These are phyloP conservation scores for Petrocephalus sullivani DNA, from an alignment of 2,797 vertebrate genomes.

Conservation along the genomic window DNA sequence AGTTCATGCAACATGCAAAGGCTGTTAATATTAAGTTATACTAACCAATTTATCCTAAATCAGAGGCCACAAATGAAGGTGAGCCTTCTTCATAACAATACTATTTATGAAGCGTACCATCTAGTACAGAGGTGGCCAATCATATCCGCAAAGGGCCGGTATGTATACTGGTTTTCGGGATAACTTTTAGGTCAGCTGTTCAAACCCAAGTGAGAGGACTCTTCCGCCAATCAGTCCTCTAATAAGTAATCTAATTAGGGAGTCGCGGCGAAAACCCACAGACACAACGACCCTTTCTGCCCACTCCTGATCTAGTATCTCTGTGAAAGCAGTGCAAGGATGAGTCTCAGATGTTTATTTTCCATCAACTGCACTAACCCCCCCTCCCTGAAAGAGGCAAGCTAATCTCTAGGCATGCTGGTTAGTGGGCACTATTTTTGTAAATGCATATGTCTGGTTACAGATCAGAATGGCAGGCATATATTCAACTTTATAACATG, in stretches of 20 bases:
- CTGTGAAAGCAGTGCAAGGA: background rate
- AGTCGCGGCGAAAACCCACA: no score
- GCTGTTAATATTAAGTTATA: background rate
- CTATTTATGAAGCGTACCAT: background rate
- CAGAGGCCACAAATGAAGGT: background rate
- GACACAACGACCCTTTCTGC: no score
- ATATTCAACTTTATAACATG: background rate
- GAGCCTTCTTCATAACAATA: background rate
- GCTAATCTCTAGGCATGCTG: background rate
- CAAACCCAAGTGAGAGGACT: no score
- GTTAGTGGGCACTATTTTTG: background rate
- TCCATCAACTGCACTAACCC: background rate
- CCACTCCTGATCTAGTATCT: background rate
- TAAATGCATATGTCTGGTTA: background rate
- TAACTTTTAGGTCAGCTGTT: no score
- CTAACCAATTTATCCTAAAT: background rate
- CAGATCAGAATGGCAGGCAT: background rate
- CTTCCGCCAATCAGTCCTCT: no score
- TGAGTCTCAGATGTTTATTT: background rate
- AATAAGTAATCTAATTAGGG: no score
- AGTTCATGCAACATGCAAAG: background rate
- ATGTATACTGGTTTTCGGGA: no score
- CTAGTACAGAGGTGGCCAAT: no score
- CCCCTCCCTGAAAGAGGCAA: background rate
- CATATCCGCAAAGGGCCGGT: no score